Conservation (phyloP, 2,113 vertebrate genomes). For the Gadus macrocephalus region DNA sequence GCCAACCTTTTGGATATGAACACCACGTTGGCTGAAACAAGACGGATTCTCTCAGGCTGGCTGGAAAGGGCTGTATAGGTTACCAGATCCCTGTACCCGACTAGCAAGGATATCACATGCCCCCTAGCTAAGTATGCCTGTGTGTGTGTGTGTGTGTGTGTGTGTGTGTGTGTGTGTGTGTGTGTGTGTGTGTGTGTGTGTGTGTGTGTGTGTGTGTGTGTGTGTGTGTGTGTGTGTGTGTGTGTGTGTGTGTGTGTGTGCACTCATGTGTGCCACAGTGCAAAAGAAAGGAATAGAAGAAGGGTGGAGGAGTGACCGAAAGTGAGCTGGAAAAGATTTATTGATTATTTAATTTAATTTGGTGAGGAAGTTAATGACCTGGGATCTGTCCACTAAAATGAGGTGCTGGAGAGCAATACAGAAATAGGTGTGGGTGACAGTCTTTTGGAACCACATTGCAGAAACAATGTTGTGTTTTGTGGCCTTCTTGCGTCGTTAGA, state of each 20-base stretch:
- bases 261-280: background rate
- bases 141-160: constrained; percentile 8
- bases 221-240: background rate
- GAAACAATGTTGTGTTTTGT: no score
- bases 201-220: constrained; percentile 2
- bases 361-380: no score
- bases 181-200: constrained; percentile 2
- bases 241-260: constrained; percentile 4
- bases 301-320: no score
- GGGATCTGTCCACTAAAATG: no score
- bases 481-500: no score
- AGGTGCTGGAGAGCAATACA: no score
- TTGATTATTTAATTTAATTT: no score
- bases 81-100: background rate
- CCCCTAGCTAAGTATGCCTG: background rate
- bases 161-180: constrained; percentile 5
- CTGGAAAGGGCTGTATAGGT: background rate
- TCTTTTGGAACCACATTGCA: no score
- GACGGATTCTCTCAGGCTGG: constrained; percentile 12
- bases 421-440: no score
- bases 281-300: no score
- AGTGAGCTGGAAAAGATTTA: no score
- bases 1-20: constrained; percentile 31
- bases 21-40: constrained; percentile 25
- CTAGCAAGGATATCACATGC: constrained; percentile 32